phyloP scores from a whole-genome alignment of 2,888 invertebrate genomes.

The Epiblema foenella region DNA sequence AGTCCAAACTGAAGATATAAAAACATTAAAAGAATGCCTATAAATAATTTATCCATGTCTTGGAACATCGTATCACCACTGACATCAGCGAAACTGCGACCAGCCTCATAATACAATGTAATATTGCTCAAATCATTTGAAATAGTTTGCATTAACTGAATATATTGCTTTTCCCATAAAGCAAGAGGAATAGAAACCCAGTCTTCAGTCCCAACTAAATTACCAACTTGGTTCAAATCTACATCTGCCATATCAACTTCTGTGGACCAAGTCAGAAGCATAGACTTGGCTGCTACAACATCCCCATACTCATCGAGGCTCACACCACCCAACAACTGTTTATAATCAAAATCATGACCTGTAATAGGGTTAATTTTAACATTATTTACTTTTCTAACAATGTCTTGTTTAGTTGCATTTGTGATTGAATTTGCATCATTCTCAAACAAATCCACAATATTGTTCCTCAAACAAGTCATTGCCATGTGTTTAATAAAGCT shows the following conservation, averaged over 20 bases:
- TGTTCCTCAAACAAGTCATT: conserved; percentile 86
- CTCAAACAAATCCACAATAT: conserved; percentile 89
- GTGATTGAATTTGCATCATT: conserved; percentile 82
- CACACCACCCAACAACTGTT: conserved; percentile 86
- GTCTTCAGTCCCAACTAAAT: conserved; percentile 90
- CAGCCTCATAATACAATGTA: conserved; percentile 84
- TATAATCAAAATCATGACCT: conserved; percentile 87
- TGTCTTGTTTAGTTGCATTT: conserved; percentile 85
- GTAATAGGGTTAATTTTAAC: conserved; percentile 86
- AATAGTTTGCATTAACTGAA: conserved; percentile 71
- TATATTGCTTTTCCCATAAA: conserved; percentile 86
- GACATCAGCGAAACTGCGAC: conserved; percentile 91
- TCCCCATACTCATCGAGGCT: conserved; percentile 84
- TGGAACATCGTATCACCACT: conserved; percentile 89
- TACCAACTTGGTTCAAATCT: conserved; percentile 87
- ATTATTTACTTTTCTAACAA: conserved; percentile 85
- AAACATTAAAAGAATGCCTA: conserved; percentile 89
- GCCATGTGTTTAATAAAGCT: conserved; percentile 86
- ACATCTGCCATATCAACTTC: conserved; percentile 88
- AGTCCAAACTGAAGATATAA: conserved; percentile 89
- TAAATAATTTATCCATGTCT: conserved; percentile 88
- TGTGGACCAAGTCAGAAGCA: conserved; percentile 87
- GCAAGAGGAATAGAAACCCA: conserved; percentile 87
- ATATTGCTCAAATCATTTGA: conserved; percentile 65
- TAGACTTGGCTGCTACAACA: conserved; percentile 86